phyloP scores from a whole-genome alignment of 2,888 invertebrate genomes.

The Parnassius apollo region DNA sequence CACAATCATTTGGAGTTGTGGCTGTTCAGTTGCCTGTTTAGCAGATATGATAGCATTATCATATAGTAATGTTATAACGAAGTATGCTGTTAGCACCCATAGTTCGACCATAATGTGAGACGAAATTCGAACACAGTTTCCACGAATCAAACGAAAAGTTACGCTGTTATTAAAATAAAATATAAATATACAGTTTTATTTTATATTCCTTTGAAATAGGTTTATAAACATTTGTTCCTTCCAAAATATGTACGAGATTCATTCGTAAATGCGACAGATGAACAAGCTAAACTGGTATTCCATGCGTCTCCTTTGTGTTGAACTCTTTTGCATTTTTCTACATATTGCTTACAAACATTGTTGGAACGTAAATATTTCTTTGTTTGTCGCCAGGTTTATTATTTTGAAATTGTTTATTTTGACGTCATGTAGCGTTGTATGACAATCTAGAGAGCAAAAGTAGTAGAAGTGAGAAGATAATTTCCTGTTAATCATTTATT shows the following conservation, averaged over 20 bases:
- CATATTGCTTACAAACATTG: slow-evolving; percentile 66
- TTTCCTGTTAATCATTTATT: slow-evolving; percentile 11
- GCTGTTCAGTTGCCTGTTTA: too few relatives aligned
- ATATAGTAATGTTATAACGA: too few relatives aligned
- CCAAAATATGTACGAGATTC: slow-evolving; percentile 32
- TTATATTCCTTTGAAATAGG: slow-evolving; percentile 21
- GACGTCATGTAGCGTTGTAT: slow-evolving; percentile 43
- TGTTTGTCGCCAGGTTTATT: slow-evolving; percentile 38
- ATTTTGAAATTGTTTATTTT: slow-evolving; percentile 47
- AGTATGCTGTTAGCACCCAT: too few relatives aligned
- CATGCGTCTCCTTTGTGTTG: slow-evolving; percentile 39
- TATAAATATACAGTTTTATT: slow-evolving; percentile 5
- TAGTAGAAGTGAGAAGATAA: slow-evolving; percentile 10
- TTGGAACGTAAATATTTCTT: slow-evolving; percentile 50
- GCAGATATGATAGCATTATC: too few relatives aligned
- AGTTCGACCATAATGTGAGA: too few relatives aligned
- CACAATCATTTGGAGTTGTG: too few relatives aligned
- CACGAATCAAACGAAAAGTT: too few relatives aligned
- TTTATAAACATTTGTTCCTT: slow-evolving; percentile 22
- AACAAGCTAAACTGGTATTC: slow-evolving; percentile 47
- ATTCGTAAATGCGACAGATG: slow-evolving; percentile 30
- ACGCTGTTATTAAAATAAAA: too few relatives aligned
- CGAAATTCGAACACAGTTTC: too few relatives aligned
- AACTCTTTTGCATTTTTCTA: slow-evolving; percentile 60
- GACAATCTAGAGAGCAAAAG: slow-evolving; percentile 27